Evolutionary conservation across 2,113 vertebrate species (phyloP).

Genomic region (Psettodes erumei): DNA sequence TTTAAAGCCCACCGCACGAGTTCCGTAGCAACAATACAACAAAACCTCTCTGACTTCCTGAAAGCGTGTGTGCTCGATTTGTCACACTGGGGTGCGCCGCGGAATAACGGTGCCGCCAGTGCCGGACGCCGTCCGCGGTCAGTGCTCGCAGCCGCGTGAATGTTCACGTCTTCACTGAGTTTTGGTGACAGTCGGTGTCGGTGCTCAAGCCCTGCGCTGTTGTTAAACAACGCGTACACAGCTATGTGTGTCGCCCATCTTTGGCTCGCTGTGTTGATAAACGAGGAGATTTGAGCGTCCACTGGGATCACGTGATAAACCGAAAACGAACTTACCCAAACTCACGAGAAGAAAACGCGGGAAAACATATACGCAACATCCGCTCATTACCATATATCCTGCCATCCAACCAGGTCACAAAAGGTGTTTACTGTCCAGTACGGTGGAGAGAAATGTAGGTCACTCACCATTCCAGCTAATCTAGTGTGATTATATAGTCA

Average conservation of each 20-base stretch:
- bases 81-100: rapidly evolving
- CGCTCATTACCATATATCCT: conserved; percentile 52
- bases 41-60: conserved; percentile 62
- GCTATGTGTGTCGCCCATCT: rapidly evolving
- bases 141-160: not conserved
- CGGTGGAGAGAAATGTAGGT: too few relatives aligned
- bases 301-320: conserved; percentile 8
- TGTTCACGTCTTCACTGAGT: too few relatives aligned
- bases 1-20: conserved; percentile 64
- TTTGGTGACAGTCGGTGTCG: rapidly evolving
- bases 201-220: rapidly evolving
- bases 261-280: rapidly evolving
- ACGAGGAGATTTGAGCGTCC: rapidly evolving
- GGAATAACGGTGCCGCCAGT: not conserved
- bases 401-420: not conserved
- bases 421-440: not conserved
- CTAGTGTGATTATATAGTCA: not conserved
- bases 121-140: too few relatives aligned
- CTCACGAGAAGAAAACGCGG: conserved; percentile 70
- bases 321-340: conserved; percentile 63
- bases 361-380: conserved; percentile 73
- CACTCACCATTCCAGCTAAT: not conserved
- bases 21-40: conserved; percentile 61
- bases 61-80: conserved; percentile 54
- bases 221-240: rapidly evolving